Conservation (phyloP, 2,888 invertebrate genomes). For the Melipona beecheii region DNA sequence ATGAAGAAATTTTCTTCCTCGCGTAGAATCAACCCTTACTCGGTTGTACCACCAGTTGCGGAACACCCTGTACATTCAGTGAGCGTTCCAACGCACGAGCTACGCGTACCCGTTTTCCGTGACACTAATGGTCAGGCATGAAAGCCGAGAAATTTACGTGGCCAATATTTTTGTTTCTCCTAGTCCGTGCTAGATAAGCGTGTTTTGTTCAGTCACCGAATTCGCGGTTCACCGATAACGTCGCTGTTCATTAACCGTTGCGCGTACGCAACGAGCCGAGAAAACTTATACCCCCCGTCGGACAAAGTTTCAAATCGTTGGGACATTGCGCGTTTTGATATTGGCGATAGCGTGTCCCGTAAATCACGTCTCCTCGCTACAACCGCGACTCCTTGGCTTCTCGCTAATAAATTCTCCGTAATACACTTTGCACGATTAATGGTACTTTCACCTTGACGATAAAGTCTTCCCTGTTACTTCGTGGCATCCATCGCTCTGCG, state of each 20-base stretch:
- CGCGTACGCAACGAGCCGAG: neutral
- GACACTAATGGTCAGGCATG: slow-evolving; percentile 53
- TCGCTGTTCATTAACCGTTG: slow-evolving; percentile 33
- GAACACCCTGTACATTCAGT: neutral
- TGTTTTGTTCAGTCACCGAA: slow-evolving; percentile 37
- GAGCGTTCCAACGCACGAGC: slow-evolving; percentile 33
- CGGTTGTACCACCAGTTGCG: too few species aligned
- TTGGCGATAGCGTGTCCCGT: slow-evolving; percentile 22
- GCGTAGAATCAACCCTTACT: too few species aligned
- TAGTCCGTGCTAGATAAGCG: slow-evolving; percentile 30
- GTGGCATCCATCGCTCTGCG: slow-evolving; percentile 39
- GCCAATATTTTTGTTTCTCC: slow-evolving; percentile 8
- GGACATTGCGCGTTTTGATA: slow-evolving; percentile 42
- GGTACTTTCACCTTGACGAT: slow-evolving; percentile 67
- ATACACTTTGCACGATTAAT: slow-evolving; percentile 67
- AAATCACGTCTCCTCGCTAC: slow-evolving; percentile 52
- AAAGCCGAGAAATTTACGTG: slow-evolving; percentile 41
- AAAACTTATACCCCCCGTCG: slow-evolving; percentile 1
- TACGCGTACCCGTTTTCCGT: slow-evolving; percentile 45
- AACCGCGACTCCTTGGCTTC: slow-evolving; percentile 31
- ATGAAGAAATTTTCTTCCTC: too few species aligned
- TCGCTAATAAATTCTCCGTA: slow-evolving; percentile 66
- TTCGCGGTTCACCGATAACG: slow-evolving; percentile 48
- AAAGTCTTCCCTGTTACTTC: slow-evolving; percentile 59
- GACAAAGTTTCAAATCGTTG: slow-evolving; percentile 29